Evolutionary conservation across 2,113 vertebrate species (phyloP).

Genomic region (Colistium nudipinnis): DNA sequence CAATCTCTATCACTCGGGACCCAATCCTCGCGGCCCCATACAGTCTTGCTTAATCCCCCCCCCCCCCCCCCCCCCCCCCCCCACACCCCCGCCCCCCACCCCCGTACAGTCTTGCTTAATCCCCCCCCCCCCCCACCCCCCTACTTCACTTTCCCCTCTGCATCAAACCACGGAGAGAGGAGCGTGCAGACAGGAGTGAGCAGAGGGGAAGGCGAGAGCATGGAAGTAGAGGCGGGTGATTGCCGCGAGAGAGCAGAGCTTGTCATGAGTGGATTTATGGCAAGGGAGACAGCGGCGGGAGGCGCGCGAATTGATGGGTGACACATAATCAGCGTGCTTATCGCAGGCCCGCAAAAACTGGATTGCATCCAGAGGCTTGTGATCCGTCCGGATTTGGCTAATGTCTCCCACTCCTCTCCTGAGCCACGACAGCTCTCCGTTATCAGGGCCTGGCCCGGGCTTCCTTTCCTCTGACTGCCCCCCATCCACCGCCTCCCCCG

Average conservation of each 20-base stretch:
- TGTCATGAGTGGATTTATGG: constrained; percentile 73
- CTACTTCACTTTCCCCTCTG: constrained; percentile 52
- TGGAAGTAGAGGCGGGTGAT: constrained; percentile 53
- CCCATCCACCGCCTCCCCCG: constrained; percentile 23
- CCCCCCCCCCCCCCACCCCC: too few relatives aligned
- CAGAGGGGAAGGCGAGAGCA: constrained; percentile 16
- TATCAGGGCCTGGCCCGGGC: constrained; percentile 67
- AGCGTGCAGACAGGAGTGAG: constrained; percentile 38
- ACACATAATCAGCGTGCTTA: constrained; percentile 80
- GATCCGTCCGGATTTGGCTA: constrained; percentile 80
- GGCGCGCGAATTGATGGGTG: constrained; percentile 68
- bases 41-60: constrained; percentile 64
- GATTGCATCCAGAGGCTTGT: constrained; percentile 81
- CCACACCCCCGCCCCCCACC: constrained; percentile 45
- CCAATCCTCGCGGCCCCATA: constrained; percentile 48
- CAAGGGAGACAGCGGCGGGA: constrained; percentile 65
- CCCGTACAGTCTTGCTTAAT: constrained; percentile 61
- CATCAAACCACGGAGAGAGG: constrained; percentile 51
- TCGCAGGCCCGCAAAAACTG: constrained; percentile 82
- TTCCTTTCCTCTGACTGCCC: constrained; percentile 58
- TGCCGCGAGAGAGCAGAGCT: constrained; percentile 62
- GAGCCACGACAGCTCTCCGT: constrained; percentile 65
- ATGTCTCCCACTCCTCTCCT: constrained; percentile 71
- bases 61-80: constrained; percentile 52
- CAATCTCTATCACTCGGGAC: constrained; percentile 58